Percentiles rank a stretch among this genome's conserved stretches.
These are phyloP conservation scores for Anolis carolinensis DNA, from an alignment of 2,113 vertebrate genomes.

Conservation along the genomic window DNA sequence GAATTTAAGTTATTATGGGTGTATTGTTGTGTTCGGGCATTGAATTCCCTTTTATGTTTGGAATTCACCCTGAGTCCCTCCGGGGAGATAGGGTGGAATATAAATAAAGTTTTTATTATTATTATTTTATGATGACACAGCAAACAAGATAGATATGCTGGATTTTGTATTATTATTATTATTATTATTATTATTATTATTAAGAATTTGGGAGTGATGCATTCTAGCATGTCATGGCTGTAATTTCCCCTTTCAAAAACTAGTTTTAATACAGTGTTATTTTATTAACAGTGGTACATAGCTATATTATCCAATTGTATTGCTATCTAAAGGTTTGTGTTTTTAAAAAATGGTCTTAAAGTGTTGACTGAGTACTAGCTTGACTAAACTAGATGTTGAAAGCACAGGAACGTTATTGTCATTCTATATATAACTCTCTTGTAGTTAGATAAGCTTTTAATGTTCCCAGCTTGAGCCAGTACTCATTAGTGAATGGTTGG, in stretches of 20 bases:
- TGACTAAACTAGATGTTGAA: neutral
- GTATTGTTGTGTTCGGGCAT: too few species aligned
- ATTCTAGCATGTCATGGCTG: neutral
- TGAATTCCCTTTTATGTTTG: too few species aligned
- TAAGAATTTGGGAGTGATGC: neutral
- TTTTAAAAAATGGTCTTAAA: neutral
- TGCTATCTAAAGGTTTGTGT: neutral
- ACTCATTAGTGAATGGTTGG: conserved; percentile 5
- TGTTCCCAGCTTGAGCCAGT: neutral
- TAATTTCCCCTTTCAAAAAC: neutral
- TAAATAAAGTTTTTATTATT: too few species aligned
- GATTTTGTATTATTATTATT: too few species aligned
- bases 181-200: too few species aligned
- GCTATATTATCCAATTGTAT: neutral
- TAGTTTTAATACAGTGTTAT: neutral
- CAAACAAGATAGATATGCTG: too few species aligned
- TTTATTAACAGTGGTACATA: neutral
- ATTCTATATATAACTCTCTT: neutral
- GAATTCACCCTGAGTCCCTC: too few species aligned
- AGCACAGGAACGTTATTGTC: neutral
- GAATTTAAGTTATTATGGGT: too few species aligned
- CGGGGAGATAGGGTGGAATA: too few species aligned
- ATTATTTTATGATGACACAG: too few species aligned
- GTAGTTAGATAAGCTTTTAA: conserved; percentile 3
- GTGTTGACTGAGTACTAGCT: neutral